phyloP scores from a whole-genome alignment of 2,113 vertebrate species.

The Kobus ellipsiprymnus region DNA sequence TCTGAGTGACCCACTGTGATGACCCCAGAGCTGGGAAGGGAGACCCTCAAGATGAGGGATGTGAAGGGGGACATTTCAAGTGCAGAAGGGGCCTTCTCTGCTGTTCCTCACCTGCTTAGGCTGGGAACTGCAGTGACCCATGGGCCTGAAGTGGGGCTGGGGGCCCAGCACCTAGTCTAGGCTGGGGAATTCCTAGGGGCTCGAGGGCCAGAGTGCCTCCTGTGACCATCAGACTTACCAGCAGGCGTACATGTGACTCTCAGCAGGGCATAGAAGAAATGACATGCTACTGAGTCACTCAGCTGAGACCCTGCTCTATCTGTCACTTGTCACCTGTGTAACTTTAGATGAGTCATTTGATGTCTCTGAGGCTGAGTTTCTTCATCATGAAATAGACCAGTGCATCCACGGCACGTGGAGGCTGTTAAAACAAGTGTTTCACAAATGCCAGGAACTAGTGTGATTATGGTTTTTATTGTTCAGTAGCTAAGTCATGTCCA shows the following conservation, averaged over 20 bases:
- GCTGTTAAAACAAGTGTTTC: neutral
- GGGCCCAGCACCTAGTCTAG: neutral
- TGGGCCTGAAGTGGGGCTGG: neutral
- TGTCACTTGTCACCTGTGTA: fast-evolving
- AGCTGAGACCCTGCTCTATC: neutral
- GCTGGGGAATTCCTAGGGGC: neutral
- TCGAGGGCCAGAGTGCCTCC: neutral
- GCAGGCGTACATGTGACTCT: neutral
- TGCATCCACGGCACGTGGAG: fast-evolving
- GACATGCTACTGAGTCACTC: neutral
- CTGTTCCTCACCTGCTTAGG: neutral
- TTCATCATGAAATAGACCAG: neutral
- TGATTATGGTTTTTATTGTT: fast-evolving
- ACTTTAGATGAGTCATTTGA: neutral
- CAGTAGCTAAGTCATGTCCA: neutral
- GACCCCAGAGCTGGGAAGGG: neutral
- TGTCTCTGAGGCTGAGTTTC: neutral
- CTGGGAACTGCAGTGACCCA: neutral
- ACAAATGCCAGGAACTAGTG: fast-evolving
- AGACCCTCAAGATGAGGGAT: too few species aligned
- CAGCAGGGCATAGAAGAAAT: neutral
- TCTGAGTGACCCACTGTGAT: fast-evolving
- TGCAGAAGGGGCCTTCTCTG: neutral
- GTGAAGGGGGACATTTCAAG: neutral
- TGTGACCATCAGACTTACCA: fast-evolving